These are phyloP conservation scores for Distichodus sexfasciatus DNA, from an alignment of 2,797 vertebrate genomes.

Conservation along the genomic window DNA sequence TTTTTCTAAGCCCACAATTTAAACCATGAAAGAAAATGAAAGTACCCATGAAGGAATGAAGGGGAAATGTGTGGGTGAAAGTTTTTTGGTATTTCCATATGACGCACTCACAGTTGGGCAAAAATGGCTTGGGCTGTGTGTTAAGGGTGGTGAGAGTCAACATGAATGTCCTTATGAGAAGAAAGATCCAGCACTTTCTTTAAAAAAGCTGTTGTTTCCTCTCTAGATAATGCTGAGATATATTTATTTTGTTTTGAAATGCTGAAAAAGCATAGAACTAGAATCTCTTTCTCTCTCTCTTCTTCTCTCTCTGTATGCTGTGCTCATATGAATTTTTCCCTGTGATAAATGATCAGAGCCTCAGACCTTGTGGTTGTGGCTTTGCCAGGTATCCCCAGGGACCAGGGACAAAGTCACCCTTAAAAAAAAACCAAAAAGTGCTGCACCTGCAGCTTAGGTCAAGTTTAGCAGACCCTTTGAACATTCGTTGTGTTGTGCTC, in stretches of 20 bases:
- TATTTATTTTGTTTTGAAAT: not conserved
- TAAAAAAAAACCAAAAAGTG: conserved; percentile 31
- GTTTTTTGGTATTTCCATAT: not conserved
- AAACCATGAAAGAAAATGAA: not conserved
- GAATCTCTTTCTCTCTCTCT: not conserved
- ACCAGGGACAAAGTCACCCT: conserved; percentile 44
- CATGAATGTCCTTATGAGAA: not conserved
- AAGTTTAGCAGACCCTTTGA: not conserved
- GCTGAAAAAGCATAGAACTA: not conserved
- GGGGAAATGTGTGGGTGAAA: not conserved
- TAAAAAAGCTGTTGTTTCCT: not conserved
- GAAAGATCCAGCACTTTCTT: not conserved
- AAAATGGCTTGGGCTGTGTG: not conserved
- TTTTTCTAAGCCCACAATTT: not conserved
- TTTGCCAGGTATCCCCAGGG: conserved; percentile 31
- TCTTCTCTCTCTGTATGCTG: conserved; percentile 5
- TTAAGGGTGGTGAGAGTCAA: not conserved
- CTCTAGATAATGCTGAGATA: conserved; percentile 8
- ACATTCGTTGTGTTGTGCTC: too few relatives aligned
- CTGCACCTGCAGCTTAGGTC: conserved; percentile 8
- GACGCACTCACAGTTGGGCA: not conserved
- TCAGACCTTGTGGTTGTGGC: conserved; percentile 43
- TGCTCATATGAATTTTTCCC: conserved; percentile 34
- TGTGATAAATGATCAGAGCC: conserved; percentile 40
- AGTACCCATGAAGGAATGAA: not conserved